Conservation (phyloP, 2,888 invertebrate species). For the Sinopyrophorus schimmeli region DNA sequence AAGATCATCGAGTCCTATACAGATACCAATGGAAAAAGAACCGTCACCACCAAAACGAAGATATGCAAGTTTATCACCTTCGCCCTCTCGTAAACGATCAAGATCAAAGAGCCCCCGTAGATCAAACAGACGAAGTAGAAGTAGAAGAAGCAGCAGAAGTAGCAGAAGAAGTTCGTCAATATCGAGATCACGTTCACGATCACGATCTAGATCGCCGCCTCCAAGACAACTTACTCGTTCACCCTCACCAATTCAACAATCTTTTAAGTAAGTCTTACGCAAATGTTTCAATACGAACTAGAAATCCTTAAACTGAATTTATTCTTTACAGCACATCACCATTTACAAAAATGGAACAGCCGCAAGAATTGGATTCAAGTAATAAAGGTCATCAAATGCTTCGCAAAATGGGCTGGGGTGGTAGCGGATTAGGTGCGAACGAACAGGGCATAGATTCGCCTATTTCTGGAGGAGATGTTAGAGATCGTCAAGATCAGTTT, state of each 20-base stretch:
- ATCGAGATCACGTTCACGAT: constrained; percentile 58
- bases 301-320: too few relatives aligned
- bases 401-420: constrained; percentile 98
- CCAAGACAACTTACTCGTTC: constrained; percentile 40
- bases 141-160: constrained; percentile 46
- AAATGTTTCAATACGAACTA: too few relatives aligned
- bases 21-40: constrained; percentile 70
- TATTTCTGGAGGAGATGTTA: constrained; percentile 85
- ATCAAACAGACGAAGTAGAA: constrained; percentile 46
- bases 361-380: constrained; percentile 70
- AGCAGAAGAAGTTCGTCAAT: constrained; percentile 44
- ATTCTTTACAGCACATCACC: too few relatives aligned
- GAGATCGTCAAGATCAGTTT: constrained; percentile 91
- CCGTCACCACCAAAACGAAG: constrained; percentile 74
- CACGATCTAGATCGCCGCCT: constrained; percentile 56
- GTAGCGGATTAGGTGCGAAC: constrained; percentile 88
- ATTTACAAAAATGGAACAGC: constrained; percentile 12
- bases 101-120: constrained; percentile 53
- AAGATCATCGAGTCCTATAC: constrained; percentile 77
- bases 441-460: constrained; percentile 97
- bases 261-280: constrained; percentile 22
- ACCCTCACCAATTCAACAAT: constrained; percentile 40
- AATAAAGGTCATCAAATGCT: constrained; percentile 98
- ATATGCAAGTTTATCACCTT: constrained; percentile 68
- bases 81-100: constrained; percentile 50